Conservation (phyloP, 1,140 invertebrate genomes). For the Sarcophaga peregrina region DNA sequence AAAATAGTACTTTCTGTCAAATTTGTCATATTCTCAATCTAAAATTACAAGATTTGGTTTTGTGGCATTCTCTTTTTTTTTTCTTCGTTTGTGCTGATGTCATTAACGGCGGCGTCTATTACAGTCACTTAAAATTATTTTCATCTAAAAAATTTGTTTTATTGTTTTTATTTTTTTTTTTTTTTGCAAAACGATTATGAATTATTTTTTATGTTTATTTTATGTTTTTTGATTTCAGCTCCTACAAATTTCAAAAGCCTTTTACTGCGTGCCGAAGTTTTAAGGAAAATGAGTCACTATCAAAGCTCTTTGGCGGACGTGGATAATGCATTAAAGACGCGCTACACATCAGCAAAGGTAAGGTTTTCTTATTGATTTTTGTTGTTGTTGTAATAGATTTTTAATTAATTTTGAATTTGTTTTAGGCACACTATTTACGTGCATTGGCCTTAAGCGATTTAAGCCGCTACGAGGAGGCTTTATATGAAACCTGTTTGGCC, state of each 20-base stretch:
- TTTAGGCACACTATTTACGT: slow-evolving; percentile 76
- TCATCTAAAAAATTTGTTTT: background rate
- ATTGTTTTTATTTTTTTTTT: background rate
- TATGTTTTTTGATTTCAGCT: slow-evolving; percentile 69
- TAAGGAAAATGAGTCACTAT: slow-evolving; percentile 72
- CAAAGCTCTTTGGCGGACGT: slow-evolving; percentile 78
- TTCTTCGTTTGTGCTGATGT: background rate
- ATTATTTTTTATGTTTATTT: background rate
- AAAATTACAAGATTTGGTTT: too few relatives aligned
- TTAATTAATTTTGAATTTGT: background rate
- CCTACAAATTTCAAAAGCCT: slow-evolving; percentile 77
- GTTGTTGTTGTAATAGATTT: background rate
- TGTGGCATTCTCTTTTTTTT: too few relatives aligned
- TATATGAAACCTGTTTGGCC: slow-evolving; percentile 71
- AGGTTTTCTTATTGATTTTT: slow-evolving; percentile 47
- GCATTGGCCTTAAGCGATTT: slow-evolving; percentile 74
- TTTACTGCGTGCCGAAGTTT: slow-evolving; percentile 76
- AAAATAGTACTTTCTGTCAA: too few relatives aligned
- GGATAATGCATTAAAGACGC: slow-evolving; percentile 73
- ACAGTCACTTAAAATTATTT: background rate
- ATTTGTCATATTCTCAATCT: too few relatives aligned
- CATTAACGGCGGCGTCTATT: background rate
- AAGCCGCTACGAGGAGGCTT: slow-evolving; percentile 76
- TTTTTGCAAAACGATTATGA: background rate
- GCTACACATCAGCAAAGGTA: slow-evolving; percentile 81